Percentiles rank a stretch among this genome's conserved stretches.
These are phyloP conservation scores for Parelbella ahira DNA, from an alignment of 2,888 invertebrate genomes.

Conservation along the genomic window DNA sequence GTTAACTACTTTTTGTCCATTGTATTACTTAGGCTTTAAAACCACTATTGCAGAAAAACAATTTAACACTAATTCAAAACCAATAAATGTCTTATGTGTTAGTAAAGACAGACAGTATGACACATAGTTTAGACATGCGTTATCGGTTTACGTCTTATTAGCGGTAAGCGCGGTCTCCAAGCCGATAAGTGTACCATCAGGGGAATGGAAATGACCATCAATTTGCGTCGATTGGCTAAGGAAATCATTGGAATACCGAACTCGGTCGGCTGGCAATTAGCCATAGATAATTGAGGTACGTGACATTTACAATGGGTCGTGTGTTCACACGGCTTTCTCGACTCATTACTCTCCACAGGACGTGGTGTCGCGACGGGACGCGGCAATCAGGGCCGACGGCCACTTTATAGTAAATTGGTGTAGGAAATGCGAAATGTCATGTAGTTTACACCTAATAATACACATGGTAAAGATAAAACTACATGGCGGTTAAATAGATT, in stretches of 20 bases:
- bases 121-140: no score
- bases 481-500: no score
- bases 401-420: slow-evolving; percentile 18
- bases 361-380: slow-evolving; percentile 34
- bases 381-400: slow-evolving; percentile 10
- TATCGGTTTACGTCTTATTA: no score
- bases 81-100: no score
- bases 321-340: slow-evolving; percentile 71
- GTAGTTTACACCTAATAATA: slow-evolving; percentile 13
- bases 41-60: no score
- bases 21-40: no score
- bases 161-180: slow-evolving; percentile 14
- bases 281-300: slow-evolving; percentile 56
- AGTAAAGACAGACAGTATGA: no score
- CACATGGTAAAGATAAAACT: no score
- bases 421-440: slow-evolving; percentile 18
- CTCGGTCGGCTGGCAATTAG: slow-evolving; percentile 54
- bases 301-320: slow-evolving; percentile 55
- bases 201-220: slow-evolving; percentile 24
- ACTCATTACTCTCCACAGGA: slow-evolving; percentile 57
- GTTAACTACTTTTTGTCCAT: no score
- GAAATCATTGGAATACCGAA: slow-evolving; percentile 39
- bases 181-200: slow-evolving; percentile 14
- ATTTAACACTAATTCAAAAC: no score
- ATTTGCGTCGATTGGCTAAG: slow-evolving; percentile 18